Evolutionary conservation across 1,140 invertebrate species (phyloP), one percentile per base, ranked within the genome.

Genomic region (Conus betulinus): DNA sequence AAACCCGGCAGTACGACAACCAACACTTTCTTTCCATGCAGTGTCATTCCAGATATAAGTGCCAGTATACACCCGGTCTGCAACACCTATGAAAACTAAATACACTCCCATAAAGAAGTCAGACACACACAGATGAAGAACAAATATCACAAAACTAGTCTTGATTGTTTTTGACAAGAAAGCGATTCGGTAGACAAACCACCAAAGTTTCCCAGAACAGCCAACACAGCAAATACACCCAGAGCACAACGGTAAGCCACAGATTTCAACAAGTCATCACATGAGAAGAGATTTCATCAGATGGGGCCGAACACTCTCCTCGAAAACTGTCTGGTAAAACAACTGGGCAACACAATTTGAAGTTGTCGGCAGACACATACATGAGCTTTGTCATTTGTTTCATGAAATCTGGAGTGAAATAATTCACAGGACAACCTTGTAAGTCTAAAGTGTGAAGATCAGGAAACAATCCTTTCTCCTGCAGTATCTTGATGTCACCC

Each of bases 31-130:
- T 53, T 55, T 53, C 81, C 81, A 83, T 3, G 15, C 10, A 0
- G 23, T 15, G 8, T 83, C 81, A 23, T 83, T 52, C 81, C 81
- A 83, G 13, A 83, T 23, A 52, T 83, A 83, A n/a, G 27, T 53
- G 3, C 81, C 81, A 51, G 20, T 11, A 55, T 83, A 83, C n/a
- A 51, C 15, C 20, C 23, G 5, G 53, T 83, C 81, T 23, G 81
- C 81, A 0, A 83, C 27, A 53, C 81, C 81, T 13, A 83, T 83
- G 23, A 83, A 23, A 6, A 53, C 7, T 53, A 83, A n/a, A 20
- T 83, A 83, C 6, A 83, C 81, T 6, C 81, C 81, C 81, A 53
- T 83, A 2, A 83, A 52, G 52, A 51, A 83, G 81, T 83, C 81
- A 3, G 81, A 51, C 4, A 53, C 81, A 53, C 81, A 83, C 52